Evolutionary conservation across 2,888 invertebrate genomes (phyloP).

Genomic region (Blastobasis adustella): DNA sequence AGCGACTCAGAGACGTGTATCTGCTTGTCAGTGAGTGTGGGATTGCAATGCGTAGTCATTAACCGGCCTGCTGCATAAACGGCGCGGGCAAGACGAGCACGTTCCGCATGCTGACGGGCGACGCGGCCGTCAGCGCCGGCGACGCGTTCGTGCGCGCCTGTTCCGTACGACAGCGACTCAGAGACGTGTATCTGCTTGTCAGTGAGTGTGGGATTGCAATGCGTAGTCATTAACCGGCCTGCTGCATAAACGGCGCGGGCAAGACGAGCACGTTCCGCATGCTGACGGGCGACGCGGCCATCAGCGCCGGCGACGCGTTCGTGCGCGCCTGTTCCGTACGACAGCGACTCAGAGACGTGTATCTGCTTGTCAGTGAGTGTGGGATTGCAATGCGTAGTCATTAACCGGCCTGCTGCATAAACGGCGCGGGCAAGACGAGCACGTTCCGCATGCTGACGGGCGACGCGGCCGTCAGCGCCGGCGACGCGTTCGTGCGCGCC

Average conservation of each 20-base stretch:
- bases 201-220: slow-evolving; percentile 42
- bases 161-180: slow-evolving; percentile 67
- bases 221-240: slow-evolving; percentile 61
- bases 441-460: slow-evolving; percentile 94
- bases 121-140: slow-evolving; percentile 79
- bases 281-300: slow-evolving; percentile 86
- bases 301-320: slow-evolving; percentile 81
- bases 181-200: slow-evolving; percentile 74
- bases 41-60: no score
- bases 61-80: slow-evolving; percentile 81
- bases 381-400: no score
- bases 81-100: slow-evolving; percentile 94
- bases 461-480: slow-evolving; percentile 79
- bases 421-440: slow-evolving; percentile 92
- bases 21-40: slow-evolving; percentile 65
- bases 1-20: slow-evolving; percentile 74
- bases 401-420: slow-evolving; percentile 79
- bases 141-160: slow-evolving; percentile 80
- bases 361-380: slow-evolving; percentile 71
- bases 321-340: slow-evolving; percentile 75
- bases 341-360: slow-evolving; percentile 72
- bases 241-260: slow-evolving; percentile 89
- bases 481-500: slow-evolving; percentile 81
- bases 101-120: slow-evolving; percentile 92
- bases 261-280: slow-evolving; percentile 93